Evolutionary conservation across 2,888 invertebrate genomes (phyloP), one percentile per base, ranked within the genome.

Genomic region (Vandiemenella viatica): DNA sequence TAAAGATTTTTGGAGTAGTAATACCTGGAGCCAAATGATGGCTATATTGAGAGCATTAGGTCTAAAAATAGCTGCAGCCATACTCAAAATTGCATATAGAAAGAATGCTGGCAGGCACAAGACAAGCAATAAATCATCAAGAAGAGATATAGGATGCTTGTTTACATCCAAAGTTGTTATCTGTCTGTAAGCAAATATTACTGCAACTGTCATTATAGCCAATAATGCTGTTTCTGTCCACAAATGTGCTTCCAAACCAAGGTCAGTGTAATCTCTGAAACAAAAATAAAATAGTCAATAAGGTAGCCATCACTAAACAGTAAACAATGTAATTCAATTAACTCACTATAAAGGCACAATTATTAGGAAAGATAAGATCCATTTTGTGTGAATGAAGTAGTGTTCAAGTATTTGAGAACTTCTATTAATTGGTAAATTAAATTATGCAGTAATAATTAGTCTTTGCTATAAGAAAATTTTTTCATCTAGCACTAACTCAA

Each of bases 101-200:
- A 82, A 80, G 66, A 80, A 83, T 15, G 81, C 80, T 0, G 83
- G 83, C 17, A 83, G 66, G 52, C 82, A 81, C 46, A 83, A 74
- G 59, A 81, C 79, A 1, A 83, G 69, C 1, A 83, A 65, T 1
- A 83, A 71, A 57, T 82, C 82, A 56, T 84, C 83, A 21, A 83
- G 68, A 10, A 76, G 63, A 1, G 79, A 78, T 38, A 79, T 71
- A 3, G 77, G 74, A 51, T 76, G 75, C 50, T 70, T 71, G 58
- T 79, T 80, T 49, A 81, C 69, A 58, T 83, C 81, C 51, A 83
- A 63, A 58, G 74, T 75, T 3, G 73, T 70, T 21, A 80, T 73
- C 63, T 80, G 78, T 50, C 71, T 68, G 62, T 77, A 81, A 0
- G 79, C 78, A 17, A 77, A 62, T 3, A 78, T 61, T 0, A 71